Evolutionary conservation across 2,888 invertebrate species (phyloP).

Genomic region (Leptarthrus brevirostris): DNA sequence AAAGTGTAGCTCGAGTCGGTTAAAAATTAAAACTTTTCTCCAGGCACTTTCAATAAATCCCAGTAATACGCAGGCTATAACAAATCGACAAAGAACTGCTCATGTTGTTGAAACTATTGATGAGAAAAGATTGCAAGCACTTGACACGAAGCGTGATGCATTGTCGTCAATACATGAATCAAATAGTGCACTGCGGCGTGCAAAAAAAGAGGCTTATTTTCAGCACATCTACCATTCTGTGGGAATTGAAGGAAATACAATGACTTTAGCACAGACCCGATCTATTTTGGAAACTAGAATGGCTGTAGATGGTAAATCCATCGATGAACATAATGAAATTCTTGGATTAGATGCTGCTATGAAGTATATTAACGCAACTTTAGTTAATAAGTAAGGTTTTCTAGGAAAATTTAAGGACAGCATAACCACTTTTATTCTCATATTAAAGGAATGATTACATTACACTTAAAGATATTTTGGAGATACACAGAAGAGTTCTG

Average conservation of each 20-base stretch:
- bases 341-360: constrained; percentile 93
- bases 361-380: constrained; percentile 88
- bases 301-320: constrained; percentile 89
- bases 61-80: constrained; percentile 81
- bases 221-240: constrained; percentile 97
- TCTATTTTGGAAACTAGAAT: constrained; percentile 91
- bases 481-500: constrained; percentile 91
- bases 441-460: constrained; percentile 78
- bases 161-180: constrained; percentile 84
- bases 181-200: constrained; percentile 82
- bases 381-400: constrained; percentile 73
- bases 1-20: constrained; percentile 71
- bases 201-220: constrained; percentile 95
- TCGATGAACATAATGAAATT: constrained; percentile 97
- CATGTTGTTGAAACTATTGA: constrained; percentile 92
- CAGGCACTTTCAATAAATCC: constrained; percentile 85
- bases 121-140: constrained; percentile 69
- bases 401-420: too few relatives aligned
- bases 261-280: constrained; percentile 91
- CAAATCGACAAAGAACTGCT: constrained; percentile 85
- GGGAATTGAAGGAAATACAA: constrained; percentile 97
- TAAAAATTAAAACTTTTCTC: constrained; percentile 4
- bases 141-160: constrained; percentile 86
- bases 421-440: too few relatives aligned
- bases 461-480: constrained; percentile 86